A percentile compares a stretch with the other conserved stretches of the same genome.
phyloP scores from a whole-genome alignment of 2,113 vertebrate species.

The Ammodytes dubius region DNA sequence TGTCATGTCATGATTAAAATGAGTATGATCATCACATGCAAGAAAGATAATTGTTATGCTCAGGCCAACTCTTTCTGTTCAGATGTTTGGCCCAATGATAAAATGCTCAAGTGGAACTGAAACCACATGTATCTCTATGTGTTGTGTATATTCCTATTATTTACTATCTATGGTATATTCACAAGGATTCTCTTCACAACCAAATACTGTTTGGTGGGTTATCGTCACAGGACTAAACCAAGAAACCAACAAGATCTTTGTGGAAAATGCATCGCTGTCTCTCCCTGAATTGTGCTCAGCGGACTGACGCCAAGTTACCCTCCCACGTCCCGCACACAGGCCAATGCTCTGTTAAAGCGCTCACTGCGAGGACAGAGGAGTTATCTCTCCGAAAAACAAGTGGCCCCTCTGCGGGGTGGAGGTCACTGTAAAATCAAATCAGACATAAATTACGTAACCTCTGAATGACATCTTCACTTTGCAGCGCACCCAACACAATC shows the following conservation, averaged over 20 bases:
- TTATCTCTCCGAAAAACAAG: conserved; percentile 42
- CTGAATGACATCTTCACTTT: conserved; percentile 39
- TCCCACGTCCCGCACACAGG: conserved; percentile 55
- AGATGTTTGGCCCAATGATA: conserved; percentile 4
- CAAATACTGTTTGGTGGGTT: conserved; percentile 22
- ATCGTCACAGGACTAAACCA: conserved; percentile 39
- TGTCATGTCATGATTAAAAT: conserved; percentile 3
- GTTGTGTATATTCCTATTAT: background rate
- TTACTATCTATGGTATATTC: background rate
- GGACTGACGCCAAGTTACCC: conserved; percentile 48
- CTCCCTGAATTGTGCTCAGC: conserved; percentile 33
- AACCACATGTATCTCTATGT: conserved; percentile 6
- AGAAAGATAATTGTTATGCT: conserved; percentile 14
- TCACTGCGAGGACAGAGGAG: conserved; percentile 34
- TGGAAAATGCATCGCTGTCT: conserved; percentile 51
- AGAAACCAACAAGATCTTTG: conserved; percentile 48
- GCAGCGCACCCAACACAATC: background rate
- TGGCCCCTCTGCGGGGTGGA: conserved; percentile 33
- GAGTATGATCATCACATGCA: conserved; percentile 17
- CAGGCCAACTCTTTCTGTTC: conserved; percentile 18
- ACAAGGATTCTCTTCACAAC: conserved; percentile 20
- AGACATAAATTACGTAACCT: conserved; percentile 48
- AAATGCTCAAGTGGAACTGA: conserved; percentile 20
- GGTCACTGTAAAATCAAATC: conserved; percentile 45
- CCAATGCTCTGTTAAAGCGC: conserved; percentile 50